Evolutionary conservation across 2,888 invertebrate species (phyloP).

Genomic region (Proisotoma minuta): DNA sequence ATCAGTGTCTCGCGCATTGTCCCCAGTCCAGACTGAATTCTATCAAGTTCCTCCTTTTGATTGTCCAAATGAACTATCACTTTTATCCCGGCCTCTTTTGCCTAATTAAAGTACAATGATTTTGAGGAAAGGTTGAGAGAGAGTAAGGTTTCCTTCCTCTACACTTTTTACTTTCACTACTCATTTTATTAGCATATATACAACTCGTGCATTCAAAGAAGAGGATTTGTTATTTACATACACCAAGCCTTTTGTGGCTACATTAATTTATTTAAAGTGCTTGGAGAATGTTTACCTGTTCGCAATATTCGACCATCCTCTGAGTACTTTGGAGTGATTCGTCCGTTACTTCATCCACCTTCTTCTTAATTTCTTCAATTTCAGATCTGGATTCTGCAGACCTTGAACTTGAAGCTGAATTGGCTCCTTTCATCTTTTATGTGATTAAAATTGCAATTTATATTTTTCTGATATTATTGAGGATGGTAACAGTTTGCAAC

Average conservation of each 20-base stretch:
- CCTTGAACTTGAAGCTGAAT: constrained; percentile 2
- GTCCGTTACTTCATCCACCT: constrained; percentile 25
- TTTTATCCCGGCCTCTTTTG: constrained; percentile 35
- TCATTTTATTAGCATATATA: too few relatives aligned
- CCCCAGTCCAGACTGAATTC: constrained; percentile 28
- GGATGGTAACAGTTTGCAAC: too few relatives aligned
- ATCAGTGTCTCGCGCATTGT: constrained; percentile 29
- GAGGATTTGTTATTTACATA: too few relatives aligned
- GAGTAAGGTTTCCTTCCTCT: too few relatives aligned
- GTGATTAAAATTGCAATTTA: too few relatives aligned
- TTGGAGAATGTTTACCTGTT: constrained; percentile 13
- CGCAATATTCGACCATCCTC: constrained; percentile 31
- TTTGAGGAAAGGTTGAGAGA: too few relatives aligned
- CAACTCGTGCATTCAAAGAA: too few relatives aligned
- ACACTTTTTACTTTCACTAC: too few relatives aligned
- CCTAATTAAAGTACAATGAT: too few relatives aligned
- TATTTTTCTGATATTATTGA: too few relatives aligned
- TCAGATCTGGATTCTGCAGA: constrained; percentile 16
- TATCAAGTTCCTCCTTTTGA: constrained; percentile 34
- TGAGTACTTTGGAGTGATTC: constrained; percentile 30
- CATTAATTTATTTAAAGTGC: too few relatives aligned
- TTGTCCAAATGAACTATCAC: constrained; percentile 32
- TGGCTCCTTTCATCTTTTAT: constrained; percentile 1
- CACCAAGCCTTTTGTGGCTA: too few relatives aligned
- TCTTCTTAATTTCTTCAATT: constrained; percentile 23